A percentile compares a stretch with the other conserved stretches of the same genome.
phyloP scores from a whole-genome alignment of 92 coral and sea anemone genomes.

The Phenganax subtilis region DNA sequence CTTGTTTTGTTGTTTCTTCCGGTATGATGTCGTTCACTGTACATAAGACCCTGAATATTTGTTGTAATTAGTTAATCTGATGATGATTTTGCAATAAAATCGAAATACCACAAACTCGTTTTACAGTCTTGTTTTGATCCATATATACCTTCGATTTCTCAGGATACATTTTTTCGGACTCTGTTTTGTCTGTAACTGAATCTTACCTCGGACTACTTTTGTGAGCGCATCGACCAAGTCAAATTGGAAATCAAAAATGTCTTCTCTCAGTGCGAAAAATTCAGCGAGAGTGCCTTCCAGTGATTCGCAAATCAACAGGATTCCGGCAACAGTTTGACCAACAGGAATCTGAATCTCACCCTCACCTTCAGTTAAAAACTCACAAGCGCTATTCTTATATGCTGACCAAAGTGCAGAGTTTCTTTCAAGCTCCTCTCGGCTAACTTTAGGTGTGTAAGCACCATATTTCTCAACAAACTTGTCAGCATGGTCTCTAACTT shows the following conservation, averaged over 20 bases:
- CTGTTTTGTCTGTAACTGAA: not conserved
- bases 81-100: too few species aligned
- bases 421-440: constrained; percentile 30
- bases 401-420: constrained; percentile 57
- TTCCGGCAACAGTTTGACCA: constrained; percentile 41
- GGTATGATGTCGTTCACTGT: too few species aligned
- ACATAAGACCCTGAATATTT: too few species aligned
- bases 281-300: constrained; percentile 66
- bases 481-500: constrained; percentile 31
- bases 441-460: constrained; percentile 57
- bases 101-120: too few species aligned
- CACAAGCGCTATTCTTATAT: constrained; percentile 52
- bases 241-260: constrained; percentile 65
- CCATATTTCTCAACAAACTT: constrained; percentile 51
- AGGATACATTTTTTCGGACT: too few species aligned
- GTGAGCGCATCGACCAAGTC: constrained; percentile 60
- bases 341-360: not conserved
- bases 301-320: constrained; percentile 54
- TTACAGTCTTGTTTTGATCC: too few species aligned
- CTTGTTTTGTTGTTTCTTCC: too few species aligned
- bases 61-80: too few species aligned
- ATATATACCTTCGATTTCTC: too few species aligned
- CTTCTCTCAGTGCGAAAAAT: constrained; percentile 50
- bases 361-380: constrained; percentile 45
- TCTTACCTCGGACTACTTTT: constrained; percentile 51